phyloP scores from a whole-genome alignment of 2,113 vertebrate genomes.

The Glareola pratincola region DNA sequence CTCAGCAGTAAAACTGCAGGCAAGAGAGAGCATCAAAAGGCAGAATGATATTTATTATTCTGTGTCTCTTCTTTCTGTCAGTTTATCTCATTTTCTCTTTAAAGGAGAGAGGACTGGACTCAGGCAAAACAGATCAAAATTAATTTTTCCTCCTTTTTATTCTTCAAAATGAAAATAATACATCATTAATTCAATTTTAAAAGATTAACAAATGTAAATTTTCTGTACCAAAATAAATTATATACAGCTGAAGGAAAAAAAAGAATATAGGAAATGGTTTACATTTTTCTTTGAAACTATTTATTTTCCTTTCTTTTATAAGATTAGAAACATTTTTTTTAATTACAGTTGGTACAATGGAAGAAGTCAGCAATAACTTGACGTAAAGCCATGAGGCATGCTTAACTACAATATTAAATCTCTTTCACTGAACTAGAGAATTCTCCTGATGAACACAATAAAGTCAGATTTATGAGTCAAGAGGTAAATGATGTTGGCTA shows the following conservation, averaged over 20 bases:
- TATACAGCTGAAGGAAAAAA: neutral
- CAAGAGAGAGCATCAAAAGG: neutral
- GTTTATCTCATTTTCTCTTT: constrained; percentile 6
- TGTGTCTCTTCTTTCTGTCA: neutral
- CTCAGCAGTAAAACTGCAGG: neutral
- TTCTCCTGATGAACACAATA: neutral
- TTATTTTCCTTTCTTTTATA: neutral
- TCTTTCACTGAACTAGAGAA: neutral
- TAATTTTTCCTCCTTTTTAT: neutral
- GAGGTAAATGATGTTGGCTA: neutral
- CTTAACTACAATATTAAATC: constrained; percentile 26
- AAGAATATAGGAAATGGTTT: neutral
- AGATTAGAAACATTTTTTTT: neutral
- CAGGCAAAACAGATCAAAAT: neutral
- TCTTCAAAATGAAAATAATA: neutral
- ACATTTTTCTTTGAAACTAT: neutral
- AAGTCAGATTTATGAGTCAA: neutral
- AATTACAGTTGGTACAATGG: neutral
- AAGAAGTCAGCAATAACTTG: constrained; percentile 3
- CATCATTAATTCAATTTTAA: neutral
- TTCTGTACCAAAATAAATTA: neutral
- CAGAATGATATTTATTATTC: constrained; percentile 17
- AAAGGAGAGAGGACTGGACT: neutral
- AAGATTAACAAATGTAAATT: neutral
- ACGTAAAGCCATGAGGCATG: neutral